Conservation (phyloP, 2,113 vertebrate species). For the Austrofundulus limnaeus region DNA sequence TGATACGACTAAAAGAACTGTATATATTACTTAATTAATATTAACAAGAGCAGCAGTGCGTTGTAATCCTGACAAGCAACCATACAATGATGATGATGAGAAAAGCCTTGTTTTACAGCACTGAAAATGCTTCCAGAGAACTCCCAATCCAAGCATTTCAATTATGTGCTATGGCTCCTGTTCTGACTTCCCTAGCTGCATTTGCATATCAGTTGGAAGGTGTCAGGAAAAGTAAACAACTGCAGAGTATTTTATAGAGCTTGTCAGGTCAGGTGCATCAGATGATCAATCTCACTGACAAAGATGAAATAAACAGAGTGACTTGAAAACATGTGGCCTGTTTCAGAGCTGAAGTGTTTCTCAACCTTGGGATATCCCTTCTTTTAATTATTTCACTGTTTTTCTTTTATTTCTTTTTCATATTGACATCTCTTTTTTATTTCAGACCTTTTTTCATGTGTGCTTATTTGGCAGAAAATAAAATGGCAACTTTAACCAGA, state of each 20-base stretch:
- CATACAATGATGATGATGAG: conserved; percentile 42
- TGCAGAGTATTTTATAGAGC: conserved; percentile 34
- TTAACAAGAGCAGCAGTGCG: conserved; percentile 22
- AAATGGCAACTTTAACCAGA: too few relatives aligned
- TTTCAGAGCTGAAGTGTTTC: conserved; percentile 61
- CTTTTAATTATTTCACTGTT: conserved; percentile 38
- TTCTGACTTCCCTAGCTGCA: conserved; percentile 25
- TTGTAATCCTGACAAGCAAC: conserved; percentile 52
- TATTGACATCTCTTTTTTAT: not conserved
- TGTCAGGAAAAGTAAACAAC: conserved; percentile 13
- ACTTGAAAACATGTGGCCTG: conserved; percentile 48
- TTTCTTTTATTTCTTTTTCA: conserved; percentile 18
- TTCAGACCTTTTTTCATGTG: not conserved
- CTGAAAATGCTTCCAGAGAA: conserved; percentile 35
- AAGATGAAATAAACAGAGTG: conserved; percentile 56
- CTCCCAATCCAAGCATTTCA: conserved; percentile 43
- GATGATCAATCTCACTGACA: conserved; percentile 67
- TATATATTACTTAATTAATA: conserved; percentile 49
- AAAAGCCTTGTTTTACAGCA: conserved; percentile 46
- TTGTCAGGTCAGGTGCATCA: conserved; percentile 51
- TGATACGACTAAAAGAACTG: conserved; percentile 36
- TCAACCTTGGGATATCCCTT: conserved; percentile 57
- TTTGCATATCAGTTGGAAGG: conserved; percentile 63
- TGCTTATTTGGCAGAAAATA: not conserved
- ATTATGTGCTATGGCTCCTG: conserved; percentile 60